Percentiles rank a stretch among this genome's conserved stretches.
These are phyloP conservation scores for Pterostichus niger DNA, from an alignment of 2,888 invertebrate genomes.

Conservation along the genomic window DNA sequence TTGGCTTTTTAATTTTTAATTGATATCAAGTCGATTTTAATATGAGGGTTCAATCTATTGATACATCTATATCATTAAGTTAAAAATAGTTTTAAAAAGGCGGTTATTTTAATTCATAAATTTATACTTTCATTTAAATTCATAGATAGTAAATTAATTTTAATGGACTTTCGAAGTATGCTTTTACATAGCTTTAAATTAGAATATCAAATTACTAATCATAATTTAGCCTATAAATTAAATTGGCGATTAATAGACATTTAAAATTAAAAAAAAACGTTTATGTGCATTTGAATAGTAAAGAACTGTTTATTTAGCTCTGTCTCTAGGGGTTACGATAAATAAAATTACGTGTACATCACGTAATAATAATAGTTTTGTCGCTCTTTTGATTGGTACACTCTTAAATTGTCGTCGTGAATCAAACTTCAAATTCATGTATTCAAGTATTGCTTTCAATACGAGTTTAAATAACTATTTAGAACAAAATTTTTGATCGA, in stretches of 20 bases:
- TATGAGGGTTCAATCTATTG: conserved; percentile 21
- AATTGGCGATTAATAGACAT: not conserved
- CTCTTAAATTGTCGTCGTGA: no score
- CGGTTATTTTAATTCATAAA: conserved; percentile 40
- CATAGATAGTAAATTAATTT: conserved; percentile 39
- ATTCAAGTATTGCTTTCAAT: no score
- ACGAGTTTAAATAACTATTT: no score
- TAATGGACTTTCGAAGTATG: conserved; percentile 17
- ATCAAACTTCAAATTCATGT: no score
- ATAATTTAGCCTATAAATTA: conserved; percentile 25
- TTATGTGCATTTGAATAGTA: no score
- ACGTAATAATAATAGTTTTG: no score
- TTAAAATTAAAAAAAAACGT: no score
- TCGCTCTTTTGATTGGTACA: no score
- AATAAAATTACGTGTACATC: no score
- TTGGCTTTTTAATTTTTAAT: conserved; percentile 24
- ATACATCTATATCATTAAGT: conserved; percentile 13
- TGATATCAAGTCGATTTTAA: conserved; percentile 26
- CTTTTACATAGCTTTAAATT: conserved; percentile 10
- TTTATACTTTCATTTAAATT: conserved; percentile 15
- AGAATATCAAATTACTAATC: not conserved
- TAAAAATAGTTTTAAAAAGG: conserved; percentile 24
- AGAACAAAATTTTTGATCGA: no score
- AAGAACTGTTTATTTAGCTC: no score
- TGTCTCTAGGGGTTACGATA: no score